Evolutionary conservation across 2,113 vertebrate species (phyloP).

Genomic region (Accipiter virgatus): DNA sequence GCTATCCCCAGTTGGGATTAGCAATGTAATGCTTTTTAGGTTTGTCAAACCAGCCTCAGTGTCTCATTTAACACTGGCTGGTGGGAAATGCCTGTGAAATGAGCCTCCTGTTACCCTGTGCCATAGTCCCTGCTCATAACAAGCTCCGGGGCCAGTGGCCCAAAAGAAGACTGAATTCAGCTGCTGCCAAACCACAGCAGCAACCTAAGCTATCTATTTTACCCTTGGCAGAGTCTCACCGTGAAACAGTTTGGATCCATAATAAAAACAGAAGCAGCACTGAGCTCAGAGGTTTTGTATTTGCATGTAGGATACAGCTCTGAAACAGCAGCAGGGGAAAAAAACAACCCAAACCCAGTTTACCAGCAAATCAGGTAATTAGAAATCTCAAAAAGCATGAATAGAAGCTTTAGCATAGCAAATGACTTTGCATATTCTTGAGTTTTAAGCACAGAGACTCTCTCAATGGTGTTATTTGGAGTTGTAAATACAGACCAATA

Average conservation of each 20-base stretch:
- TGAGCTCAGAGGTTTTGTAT: neutral
- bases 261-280: neutral
- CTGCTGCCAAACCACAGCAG: conserved; percentile 14
- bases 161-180: neutral
- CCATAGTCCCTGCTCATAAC: rapidly evolving
- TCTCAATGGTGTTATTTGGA: neutral
- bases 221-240: neutral
- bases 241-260: neutral
- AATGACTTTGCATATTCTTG: neutral
- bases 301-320: neutral
- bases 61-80: neutral
- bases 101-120: neutral
- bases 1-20: neutral
- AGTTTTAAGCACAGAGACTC: neutral
- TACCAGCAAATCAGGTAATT: neutral
- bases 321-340: neutral
- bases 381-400: neutral
- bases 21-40: neutral
- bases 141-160: neutral
- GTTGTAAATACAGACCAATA: neutral
- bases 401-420: neutral
- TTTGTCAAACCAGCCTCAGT: neutral
- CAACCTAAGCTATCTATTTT: neutral
- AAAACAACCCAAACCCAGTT: neutral
- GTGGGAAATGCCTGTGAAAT: neutral